Percentiles rank a stretch among this genome's conserved stretches.
These are phyloP conservation scores for Lucilia sericata DNA, from an alignment of 1,140 invertebrate species.

Conservation along the genomic window DNA sequence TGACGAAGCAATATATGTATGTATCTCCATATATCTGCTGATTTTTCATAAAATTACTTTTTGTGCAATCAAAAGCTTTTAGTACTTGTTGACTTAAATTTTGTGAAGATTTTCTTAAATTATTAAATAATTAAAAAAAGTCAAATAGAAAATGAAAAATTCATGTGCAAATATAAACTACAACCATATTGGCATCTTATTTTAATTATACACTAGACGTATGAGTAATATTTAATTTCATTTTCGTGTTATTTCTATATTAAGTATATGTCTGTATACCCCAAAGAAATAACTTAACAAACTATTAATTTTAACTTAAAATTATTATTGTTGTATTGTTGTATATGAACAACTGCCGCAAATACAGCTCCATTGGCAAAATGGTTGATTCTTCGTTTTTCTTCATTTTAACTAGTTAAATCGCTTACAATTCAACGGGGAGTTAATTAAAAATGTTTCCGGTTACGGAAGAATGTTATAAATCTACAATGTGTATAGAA, in stretches of 20 bases:
- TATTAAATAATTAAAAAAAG: too few relatives aligned
- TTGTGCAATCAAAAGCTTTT: too few relatives aligned
- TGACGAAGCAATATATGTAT: too few relatives aligned
- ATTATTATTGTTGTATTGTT: not conserved
- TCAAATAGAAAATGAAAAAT: too few relatives aligned
- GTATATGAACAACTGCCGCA: not conserved
- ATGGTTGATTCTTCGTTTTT: constrained; percentile 16
- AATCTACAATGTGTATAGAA: constrained; percentile 34
- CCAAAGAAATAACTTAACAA: not conserved
- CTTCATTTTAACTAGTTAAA: constrained; percentile 27
- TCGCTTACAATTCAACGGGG: constrained; percentile 34
- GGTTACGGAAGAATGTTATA: constrained; percentile 43
- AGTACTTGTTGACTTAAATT: too few relatives aligned
- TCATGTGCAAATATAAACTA: too few relatives aligned
- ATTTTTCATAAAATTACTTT: too few relatives aligned
- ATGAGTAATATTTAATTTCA: not conserved
- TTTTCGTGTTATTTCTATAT: not conserved
- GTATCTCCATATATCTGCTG: too few relatives aligned
- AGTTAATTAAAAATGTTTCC: constrained; percentile 44
- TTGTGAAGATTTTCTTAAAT: too few relatives aligned
- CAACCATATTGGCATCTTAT: too few relatives aligned
- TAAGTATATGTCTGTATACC: not conserved
- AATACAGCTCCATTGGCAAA: not conserved
- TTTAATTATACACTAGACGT: not conserved
- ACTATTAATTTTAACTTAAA: constrained; percentile 21